Percentiles rank a stretch among this genome's conserved stretches.
Evolutionary conservation across 2,888 invertebrate species (phyloP).

Genomic region (Melitaea athalia): DNA sequence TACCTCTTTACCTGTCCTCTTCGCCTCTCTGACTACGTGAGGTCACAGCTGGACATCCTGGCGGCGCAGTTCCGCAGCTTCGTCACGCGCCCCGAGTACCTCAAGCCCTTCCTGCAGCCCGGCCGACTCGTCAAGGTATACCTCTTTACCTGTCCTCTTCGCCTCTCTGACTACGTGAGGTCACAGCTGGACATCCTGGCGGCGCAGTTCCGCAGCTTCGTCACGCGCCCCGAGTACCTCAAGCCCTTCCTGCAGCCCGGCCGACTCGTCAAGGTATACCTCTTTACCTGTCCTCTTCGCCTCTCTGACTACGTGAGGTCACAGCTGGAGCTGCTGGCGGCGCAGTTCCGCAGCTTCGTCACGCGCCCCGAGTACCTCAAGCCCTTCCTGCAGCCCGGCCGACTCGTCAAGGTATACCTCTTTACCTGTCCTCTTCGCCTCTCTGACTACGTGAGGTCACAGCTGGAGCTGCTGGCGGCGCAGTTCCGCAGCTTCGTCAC

Average conservation of each 20-base stretch:
- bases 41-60: constrained; percentile 86
- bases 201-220: constrained; percentile 88
- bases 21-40: no score
- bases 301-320: no score
- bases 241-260: constrained; percentile 98
- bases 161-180: no score
- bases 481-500: constrained; percentile 91
- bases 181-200: constrained; percentile 86
- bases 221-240: constrained; percentile 93
- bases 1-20: no score
- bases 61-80: constrained; percentile 88
- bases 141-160: no score
- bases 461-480: constrained; percentile 86
- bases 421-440: no score
- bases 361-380: constrained; percentile 93
- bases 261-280: constrained; percentile 90
- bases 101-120: constrained; percentile 96
- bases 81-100: constrained; percentile 92
- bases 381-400: constrained; percentile 97
- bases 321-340: constrained; percentile 87
- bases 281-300: no score
- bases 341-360: constrained; percentile 89
- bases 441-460: constrained; percentile 55
- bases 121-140: constrained; percentile 92
- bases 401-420: constrained; percentile 90